Evolutionary conservation across 2,888 invertebrate genomes (phyloP), one percentile per base, ranked within the genome.

Genomic region (Mantis religiosa): DNA sequence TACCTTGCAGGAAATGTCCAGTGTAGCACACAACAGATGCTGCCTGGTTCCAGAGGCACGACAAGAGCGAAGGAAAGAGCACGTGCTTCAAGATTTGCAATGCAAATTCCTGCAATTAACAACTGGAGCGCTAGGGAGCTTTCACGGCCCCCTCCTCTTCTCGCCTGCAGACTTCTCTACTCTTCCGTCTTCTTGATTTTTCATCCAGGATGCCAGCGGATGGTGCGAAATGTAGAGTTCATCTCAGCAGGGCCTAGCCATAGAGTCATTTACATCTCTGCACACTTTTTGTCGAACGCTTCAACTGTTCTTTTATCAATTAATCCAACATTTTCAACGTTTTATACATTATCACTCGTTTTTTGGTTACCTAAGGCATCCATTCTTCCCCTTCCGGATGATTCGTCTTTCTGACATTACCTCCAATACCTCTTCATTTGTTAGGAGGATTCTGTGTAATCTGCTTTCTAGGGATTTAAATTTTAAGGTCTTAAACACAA

Each of bases 41-140:
- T 71, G 54, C 20, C 54, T 71, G 54, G 25, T 71, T 71, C 54
- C 54, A 20, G 20, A 15, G 54, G 54, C 54, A 71, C 54, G 54
- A 71, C 54, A 20, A 28, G 85, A 85, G 86, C 81, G 9, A 25
- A 28, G 25, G n/a, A 28, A n/a, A 28, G 28, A 81, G 86, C 86
- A 86, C 86, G 81, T 86, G 71, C 81, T 86, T 20, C 27, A 81
- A 86, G 25, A 86, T 86, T 81, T 86, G 86, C 86, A 86, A 54
- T 86, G 86, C 86, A 86, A 86, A 86, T 86, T 81, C 81, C 25
- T n/a, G 86, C 86, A 86, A 86, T 86, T 86, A 86, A 86, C 86
- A 86, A 86, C 81, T 15, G 71, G 15, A 28, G 86, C 28, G 86
- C 12, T 12, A 28, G 28, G 54, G 27, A 54, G 25, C 81, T 25